Evolutionary conservation across 2,888 invertebrate genomes (phyloP), one percentile per base, ranked within the genome.

Genomic region (Carterocephalus palaemon): DNA sequence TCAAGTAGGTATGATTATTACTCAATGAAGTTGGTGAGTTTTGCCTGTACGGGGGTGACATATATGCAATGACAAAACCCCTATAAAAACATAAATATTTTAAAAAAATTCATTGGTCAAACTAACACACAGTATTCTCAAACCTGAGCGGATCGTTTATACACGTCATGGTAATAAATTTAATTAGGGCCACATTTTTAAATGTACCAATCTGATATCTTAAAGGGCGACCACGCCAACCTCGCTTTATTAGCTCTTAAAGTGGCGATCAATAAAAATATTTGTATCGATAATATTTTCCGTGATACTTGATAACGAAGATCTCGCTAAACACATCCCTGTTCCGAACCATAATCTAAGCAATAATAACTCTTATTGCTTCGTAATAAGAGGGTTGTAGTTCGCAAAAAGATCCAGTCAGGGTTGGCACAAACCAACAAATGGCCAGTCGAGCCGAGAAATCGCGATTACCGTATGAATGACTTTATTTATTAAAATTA

Each of bases 401-500:
- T 2, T 2, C 17, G 53, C 7, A 39, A 19, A 36, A 39, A 3
- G 7, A 49, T 47, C n/a, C n/a, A n/a, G n/a, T n/a, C n/a, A n/a
- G n/a, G n/a, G 12, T 22, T 31, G 6, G 19, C 13, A 31, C 29
- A 5, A 10, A 7, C 33, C 47, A 47, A 56, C 53, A 59, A 61
- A 62, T 55, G 57, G 57, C 42, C 50, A 52, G 53, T 58, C 54
- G 49, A 50, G 49, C 53, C 52, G 54, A 57, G 59, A 61, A 62
- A 63, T 61, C 59, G 60, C 65, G 71, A 67, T 73, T 66, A 67
- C 67, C 58, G 62, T 59, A 53, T 50, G 64, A 66, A 75, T 67
- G 70, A 65, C 68, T 68, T 67, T 68, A 71, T 72, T 72, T 70
- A 70, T 72, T 70, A 67, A 69, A 66, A 67, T 70, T 68, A 65